phyloP scores from a whole-genome alignment of 2,797 vertebrate species.

The Chelon labrosus region DNA sequence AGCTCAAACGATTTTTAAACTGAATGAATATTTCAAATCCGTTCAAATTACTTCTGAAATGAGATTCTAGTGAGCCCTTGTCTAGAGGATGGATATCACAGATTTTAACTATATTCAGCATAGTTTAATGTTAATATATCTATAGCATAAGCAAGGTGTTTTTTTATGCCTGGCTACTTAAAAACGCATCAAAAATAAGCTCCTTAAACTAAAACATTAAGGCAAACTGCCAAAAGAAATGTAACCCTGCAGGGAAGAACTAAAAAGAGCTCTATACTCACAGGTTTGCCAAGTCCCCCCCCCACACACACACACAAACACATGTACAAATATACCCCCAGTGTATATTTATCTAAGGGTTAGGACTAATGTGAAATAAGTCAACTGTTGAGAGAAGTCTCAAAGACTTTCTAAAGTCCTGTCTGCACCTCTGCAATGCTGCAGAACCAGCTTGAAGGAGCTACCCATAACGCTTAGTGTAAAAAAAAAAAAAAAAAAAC shows the following conservation, averaged over 20 bases:
- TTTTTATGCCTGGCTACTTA: background rate
- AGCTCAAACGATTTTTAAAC: constrained; percentile 41
- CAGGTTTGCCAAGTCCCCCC: too few relatives aligned
- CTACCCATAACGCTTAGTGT: background rate
- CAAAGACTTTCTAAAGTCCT: background rate
- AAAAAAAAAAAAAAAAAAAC: fast-evolving
- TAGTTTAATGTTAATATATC: background rate
- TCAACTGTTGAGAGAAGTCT: background rate
- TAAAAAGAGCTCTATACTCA: background rate
- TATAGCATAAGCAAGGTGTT: background rate
- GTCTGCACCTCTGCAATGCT: constrained; percentile 24
- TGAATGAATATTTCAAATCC: constrained; percentile 47
- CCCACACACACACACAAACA: background rate
- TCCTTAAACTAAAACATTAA: background rate
- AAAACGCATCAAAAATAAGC: background rate
- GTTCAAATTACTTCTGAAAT: constrained; percentile 20
- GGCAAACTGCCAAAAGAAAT: background rate
- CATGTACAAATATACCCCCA: background rate
- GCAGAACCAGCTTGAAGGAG: constrained; percentile 19
- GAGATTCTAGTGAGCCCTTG: constrained; percentile 8
- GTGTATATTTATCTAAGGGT: background rate
- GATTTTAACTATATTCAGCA: background rate
- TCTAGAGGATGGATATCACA: background rate
- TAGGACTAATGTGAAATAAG: constrained; percentile 8
- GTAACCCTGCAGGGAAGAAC: background rate